Evolutionary conservation across 2,113 vertebrate genomes (phyloP).

Genomic region (Copsychus sechellarum): DNA sequence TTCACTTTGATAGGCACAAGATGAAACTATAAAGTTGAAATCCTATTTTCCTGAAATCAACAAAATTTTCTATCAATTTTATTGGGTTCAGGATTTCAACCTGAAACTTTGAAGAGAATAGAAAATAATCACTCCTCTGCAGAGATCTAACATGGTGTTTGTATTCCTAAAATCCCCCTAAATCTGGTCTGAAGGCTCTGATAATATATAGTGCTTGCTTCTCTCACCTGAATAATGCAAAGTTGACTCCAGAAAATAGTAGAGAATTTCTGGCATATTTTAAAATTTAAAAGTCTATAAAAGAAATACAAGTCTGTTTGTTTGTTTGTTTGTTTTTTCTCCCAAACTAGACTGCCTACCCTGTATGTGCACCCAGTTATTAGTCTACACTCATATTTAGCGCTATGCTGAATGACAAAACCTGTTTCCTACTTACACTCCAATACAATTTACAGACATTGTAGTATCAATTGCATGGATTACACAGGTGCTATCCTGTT

Average conservation of each 20-base stretch:
- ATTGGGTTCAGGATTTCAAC: neutral
- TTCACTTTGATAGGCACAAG: neutral
- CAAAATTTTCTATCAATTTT: neutral
- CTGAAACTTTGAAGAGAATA: neutral
- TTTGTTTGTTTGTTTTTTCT: accelerated
- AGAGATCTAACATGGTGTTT: neutral
- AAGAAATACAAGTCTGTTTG: neutral
- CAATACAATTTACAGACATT: neutral
- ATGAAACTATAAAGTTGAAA: neutral
- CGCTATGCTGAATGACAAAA: neutral
- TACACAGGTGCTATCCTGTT: neutral
- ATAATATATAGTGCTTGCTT: neutral
- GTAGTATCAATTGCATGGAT: neutral
- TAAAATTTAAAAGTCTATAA: neutral
- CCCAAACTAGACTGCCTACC: neutral
- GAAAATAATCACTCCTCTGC: neutral
- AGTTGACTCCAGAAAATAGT: neutral
- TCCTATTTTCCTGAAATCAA: neutral
- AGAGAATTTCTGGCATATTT: neutral
- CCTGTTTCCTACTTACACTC: neutral
- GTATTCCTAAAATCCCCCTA: neutral
- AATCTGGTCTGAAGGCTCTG: neutral
- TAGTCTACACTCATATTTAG: neutral
- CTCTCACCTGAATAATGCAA: neutral
- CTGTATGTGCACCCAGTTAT: neutral